A percentile compares a stretch with the other conserved stretches of the same genome.
These are phyloP conservation scores for Drosophila albomicans DNA, from an alignment of 1,140 invertebrate species.

Conservation along the genomic window DNA sequence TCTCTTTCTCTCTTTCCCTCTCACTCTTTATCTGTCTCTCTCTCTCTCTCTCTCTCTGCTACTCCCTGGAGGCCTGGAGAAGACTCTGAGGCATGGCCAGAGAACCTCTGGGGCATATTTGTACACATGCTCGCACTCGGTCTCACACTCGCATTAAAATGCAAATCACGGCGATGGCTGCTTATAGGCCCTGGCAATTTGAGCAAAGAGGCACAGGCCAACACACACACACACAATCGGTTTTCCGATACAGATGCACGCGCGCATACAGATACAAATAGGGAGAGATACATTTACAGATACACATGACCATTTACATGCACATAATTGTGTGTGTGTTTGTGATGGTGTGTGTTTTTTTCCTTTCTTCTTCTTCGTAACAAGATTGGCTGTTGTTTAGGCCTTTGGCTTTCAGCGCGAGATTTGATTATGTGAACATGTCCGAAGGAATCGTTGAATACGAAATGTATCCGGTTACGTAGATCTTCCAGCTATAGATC, in stretches of 20 bases:
- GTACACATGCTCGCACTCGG: conserved; percentile 32
- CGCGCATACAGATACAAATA: conserved; percentile 20
- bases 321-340: conserved; percentile 43
- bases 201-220: conserved; percentile 50
- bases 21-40: neutral
- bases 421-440: conserved; percentile 30
- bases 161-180: conserved; percentile 71
- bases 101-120: conserved; percentile 45
- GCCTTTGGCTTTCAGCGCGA: conserved; percentile 38
- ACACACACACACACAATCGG: conserved; percentile 1
- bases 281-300: conserved; percentile 35
- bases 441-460: conserved; percentile 27
- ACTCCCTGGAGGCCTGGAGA: conserved; percentile 13
- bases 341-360: conserved; percentile 2
- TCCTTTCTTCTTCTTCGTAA: conserved; percentile 12
- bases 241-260: conserved; percentile 19
- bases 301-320: conserved; percentile 37
- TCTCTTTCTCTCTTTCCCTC: neutral
- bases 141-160: conserved; percentile 70
- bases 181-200: conserved; percentile 66
- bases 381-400: conserved; percentile 32
- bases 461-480: conserved; percentile 37
- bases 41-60: neutral
- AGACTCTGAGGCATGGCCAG: conserved; percentile 7
- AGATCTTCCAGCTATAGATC: neutral